Evolutionary conservation across 2,888 invertebrate genomes (phyloP), one percentile per base, ranked within the genome.

Genomic region (Harmothoe impar): DNA sequence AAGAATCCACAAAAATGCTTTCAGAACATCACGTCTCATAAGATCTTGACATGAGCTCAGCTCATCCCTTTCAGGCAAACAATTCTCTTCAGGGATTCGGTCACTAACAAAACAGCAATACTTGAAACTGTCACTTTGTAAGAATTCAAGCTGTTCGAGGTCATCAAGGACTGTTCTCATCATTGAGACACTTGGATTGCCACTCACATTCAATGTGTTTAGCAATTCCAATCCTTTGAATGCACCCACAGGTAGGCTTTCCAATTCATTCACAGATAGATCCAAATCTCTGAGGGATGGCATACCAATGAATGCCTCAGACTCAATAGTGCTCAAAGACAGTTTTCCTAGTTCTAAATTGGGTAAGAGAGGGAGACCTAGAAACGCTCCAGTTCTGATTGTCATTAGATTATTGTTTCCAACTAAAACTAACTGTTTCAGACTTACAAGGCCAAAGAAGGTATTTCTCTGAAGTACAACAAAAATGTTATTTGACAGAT

Each of bases 41-140:
- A 94, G 92, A 81, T 94, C 93, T 31, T 91, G 90, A 84, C 94
- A 94, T 0, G 93, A 93, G 43, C 93, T 92, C 89, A 93, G 91
- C 23, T 91, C 91, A 90, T 93, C 92, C 29, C 93, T 92, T 51
- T 92, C 92, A 0, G 94, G 94, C 0, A 91, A 89, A 81, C 94
- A 94, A 77, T 93, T 92, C 51, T 93, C 92, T 23, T 89, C 78
- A 20, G 77, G 29, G 0, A 89, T 54, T 12, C 68, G 72, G n/a
- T 89, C 68, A 35, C 54, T 29, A 10, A 88, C 90, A 43, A 90
- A 90, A 72, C 91, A 91, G 84, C 91, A 91, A 54, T 84, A 89
- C 81, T 86, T 90, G 51, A 77, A 91, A 23, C 72, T 23, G 52
- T 91, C 90, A 31, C 51, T 72, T 54, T 56, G 68, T 52, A 92